Base-by-base conservation (phyloP, 2,888 invertebrate species). In the Aricia artaxerxes region DNA sequence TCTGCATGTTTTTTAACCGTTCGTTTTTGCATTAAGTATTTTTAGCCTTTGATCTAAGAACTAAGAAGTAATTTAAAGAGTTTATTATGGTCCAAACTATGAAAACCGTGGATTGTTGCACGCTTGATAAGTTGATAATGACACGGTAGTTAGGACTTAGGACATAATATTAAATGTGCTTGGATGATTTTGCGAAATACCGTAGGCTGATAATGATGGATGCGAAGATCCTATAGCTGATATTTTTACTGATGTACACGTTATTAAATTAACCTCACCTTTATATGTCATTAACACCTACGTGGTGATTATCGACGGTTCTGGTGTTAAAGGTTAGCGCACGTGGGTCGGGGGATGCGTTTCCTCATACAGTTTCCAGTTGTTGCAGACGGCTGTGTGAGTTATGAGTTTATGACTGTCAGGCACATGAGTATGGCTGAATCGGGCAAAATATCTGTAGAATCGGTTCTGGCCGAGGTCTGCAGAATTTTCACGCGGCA, bases 201-300 rank as follows among this genome's bases (percentile, higher is more conserved):
- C 16, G 53, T 60, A 16, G 60, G 60, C n/a, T 60, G 60, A n/a
- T 60, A 9, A 64, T 64, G 64, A 64, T 24, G 31, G 64, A 64
- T 11, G 24, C 4, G 9, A 64, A 24, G 64, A 64, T 64, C 24
- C 31, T 31, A 31, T 11, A 64, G 31, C 6, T 24, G 6, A 64
- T 31, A 24, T 24, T 11, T 64, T 64, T 31, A 64, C 24, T 24
- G 24, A 61, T 24, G 24, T 64, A 31, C 31, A 64, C 9, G 69
- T 69, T 69, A 69, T 69, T 69, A 69, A 35, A 35, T 13, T 69
- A 69, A 69, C 35, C 35, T 69, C 69, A 69, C 69, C 35, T 69
- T 35, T 13, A 35, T 64, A 11, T 6, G 31, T 69, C 69, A 64
- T 35, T 69, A 35, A 69, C 69, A 69, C 69, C 69, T 35, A 69